Conservation (phyloP, 2,888 invertebrate species). For the Mesorhabditis belari region DNA sequence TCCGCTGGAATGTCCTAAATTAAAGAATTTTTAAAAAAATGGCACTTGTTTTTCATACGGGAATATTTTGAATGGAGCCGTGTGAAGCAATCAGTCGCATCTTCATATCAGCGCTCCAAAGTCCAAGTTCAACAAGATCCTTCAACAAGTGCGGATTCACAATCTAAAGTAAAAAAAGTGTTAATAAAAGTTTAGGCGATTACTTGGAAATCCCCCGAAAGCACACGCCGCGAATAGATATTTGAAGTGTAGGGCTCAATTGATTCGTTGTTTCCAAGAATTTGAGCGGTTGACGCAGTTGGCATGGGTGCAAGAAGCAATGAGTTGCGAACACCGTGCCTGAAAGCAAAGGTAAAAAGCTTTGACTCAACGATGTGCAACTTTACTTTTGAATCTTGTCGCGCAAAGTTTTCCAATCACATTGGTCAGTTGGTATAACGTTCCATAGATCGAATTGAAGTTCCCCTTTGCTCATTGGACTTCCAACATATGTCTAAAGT, state of each 20-base stretch:
- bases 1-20: slow-evolving; percentile 48
- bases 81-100: slow-evolving; percentile 81
- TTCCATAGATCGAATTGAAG: slow-evolving; percentile 96
- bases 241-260: slow-evolving; percentile 97
- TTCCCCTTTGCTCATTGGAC: slow-evolving; percentile 87
- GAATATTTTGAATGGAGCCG: slow-evolving; percentile 74
- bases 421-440: slow-evolving; percentile 64
- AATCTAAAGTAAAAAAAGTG: slow-evolving; percentile 78
- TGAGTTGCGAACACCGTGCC: slow-evolving; percentile 83
- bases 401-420: slow-evolving; percentile 81
- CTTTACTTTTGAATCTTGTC: slow-evolving; percentile 69
- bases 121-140: slow-evolving; percentile 79
- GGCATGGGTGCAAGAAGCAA: slow-evolving; percentile 93
- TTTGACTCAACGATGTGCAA: neutral
- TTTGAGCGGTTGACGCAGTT: slow-evolving; percentile 96
- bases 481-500: slow-evolving; percentile 82
- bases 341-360: no score
- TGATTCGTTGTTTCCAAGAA: slow-evolving; percentile 95
- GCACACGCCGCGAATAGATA: slow-evolving; percentile 83
- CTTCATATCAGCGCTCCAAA: slow-evolving; percentile 94
- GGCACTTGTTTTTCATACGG: slow-evolving; percentile 3
- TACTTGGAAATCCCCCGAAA: slow-evolving; percentile 61
- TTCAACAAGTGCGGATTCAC: slow-evolving; percentile 90
- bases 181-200: slow-evolving; percentile 55
- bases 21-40: neutral